Percentiles rank a stretch among this genome's conserved stretches.
These are phyloP conservation scores for Syndactyla subalaris DNA, from an alignment of 2,797 vertebrate genomes.

Conservation along the genomic window DNA sequence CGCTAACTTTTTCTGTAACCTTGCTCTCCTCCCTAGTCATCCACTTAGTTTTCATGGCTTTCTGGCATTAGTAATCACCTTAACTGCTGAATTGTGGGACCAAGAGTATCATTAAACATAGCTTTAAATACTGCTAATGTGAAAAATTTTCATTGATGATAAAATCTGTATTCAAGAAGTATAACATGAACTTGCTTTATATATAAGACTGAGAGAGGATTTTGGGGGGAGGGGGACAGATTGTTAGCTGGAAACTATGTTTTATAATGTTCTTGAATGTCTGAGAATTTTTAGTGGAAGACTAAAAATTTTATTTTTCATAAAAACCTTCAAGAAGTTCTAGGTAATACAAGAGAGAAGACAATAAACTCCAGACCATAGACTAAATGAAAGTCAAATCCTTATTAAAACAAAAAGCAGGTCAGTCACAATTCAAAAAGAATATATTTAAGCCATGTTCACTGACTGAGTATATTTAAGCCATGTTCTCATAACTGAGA, in stretches of 20 bases:
- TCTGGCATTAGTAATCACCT: background rate
- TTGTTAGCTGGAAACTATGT: background rate
- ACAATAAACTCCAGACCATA: background rate
- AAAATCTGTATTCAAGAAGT: background rate
- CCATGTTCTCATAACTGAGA: background rate
- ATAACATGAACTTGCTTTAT: background rate
- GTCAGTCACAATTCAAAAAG: background rate
- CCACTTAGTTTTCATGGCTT: background rate
- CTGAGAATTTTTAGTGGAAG: background rate
- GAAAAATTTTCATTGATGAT: background rate
- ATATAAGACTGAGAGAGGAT: background rate
- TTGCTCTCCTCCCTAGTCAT: background rate
- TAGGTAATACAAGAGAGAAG: background rate
- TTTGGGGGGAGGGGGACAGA: background rate
- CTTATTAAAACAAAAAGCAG: background rate
- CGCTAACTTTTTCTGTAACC: background rate
- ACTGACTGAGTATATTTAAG: background rate
- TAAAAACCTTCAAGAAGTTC: background rate
- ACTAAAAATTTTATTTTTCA: background rate
- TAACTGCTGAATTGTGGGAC: background rate
- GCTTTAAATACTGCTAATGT: background rate
- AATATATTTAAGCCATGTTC: background rate
- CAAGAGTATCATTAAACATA: background rate
- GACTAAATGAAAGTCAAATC: background rate
- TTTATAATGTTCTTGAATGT: background rate